Percentiles rank a stretch among this genome's conserved stretches.
Evolutionary conservation across 2,888 invertebrate species (phyloP).

Genomic region (Carpatolechia fugitivella): DNA sequence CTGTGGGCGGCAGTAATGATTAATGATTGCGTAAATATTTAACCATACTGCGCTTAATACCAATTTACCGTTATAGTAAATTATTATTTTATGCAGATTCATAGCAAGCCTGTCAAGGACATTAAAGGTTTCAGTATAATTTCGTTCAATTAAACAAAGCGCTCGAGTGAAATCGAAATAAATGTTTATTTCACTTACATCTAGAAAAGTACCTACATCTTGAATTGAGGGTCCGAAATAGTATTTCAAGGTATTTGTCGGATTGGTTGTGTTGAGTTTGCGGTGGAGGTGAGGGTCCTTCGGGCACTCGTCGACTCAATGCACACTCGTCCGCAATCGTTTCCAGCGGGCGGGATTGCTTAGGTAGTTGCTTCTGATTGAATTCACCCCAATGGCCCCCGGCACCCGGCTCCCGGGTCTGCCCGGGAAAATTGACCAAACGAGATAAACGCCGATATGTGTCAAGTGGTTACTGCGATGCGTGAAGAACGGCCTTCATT

Average conservation of each 20-base stretch:
- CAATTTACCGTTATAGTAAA: not conserved
- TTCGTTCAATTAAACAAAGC: not conserved
- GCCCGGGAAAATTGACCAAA: conserved; percentile 64
- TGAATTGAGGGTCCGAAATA: not conserved
- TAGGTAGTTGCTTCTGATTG: conserved; percentile 72
- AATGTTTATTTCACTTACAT: too few relatives aligned
- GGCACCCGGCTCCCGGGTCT: conserved; percentile 29
- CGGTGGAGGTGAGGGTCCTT: conserved; percentile 50
- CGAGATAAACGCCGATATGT: conserved; percentile 61
- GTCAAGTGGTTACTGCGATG: conserved; percentile 48
- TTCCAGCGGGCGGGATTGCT: conserved; percentile 65
- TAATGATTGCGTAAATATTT: not conserved
- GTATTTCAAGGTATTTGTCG: conserved; percentile 31
- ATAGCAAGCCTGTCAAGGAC: not conserved
- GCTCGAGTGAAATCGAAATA: too few relatives aligned
- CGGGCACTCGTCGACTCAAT: conserved; percentile 59
- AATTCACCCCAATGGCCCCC: conserved; percentile 55
- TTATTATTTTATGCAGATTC: not conserved
- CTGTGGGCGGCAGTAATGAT: not conserved
- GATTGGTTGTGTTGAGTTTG: conserved; percentile 50
- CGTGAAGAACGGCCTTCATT: not conserved
- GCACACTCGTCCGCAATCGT: conserved; percentile 65
- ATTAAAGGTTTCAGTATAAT: not conserved
- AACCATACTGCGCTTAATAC: not conserved
- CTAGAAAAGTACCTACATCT: not conserved